Evolutionary conservation across 2,888 invertebrate species (phyloP).

Genomic region (Glaucopsyche alexis): DNA sequence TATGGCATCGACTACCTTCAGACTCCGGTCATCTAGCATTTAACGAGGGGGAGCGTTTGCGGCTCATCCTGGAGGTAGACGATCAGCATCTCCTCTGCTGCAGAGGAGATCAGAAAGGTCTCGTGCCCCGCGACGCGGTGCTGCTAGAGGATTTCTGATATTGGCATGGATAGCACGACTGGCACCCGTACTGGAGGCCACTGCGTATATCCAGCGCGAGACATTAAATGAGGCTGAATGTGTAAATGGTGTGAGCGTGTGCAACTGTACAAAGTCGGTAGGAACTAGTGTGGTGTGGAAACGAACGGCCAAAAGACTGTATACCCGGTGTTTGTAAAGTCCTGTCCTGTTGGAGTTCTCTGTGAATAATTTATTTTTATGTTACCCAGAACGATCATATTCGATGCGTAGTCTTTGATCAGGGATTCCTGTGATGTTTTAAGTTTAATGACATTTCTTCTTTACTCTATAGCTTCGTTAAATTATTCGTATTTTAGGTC

Average conservation of each 20-base stretch:
- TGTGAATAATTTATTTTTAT: conserved; percentile 47
- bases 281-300: conserved; percentile 8
- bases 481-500: conserved; percentile 23
- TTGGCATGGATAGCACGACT: conserved; percentile 68
- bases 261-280: conserved; percentile 30
- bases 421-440: conserved; percentile 38
- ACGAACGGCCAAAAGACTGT: conserved; percentile 29
- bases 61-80: conserved; percentile 87
- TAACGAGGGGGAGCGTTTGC: conserved; percentile 86
- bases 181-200: conserved; percentile 72
- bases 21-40: conserved; percentile 89
- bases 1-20: conserved; percentile 87
- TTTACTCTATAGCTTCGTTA: conserved; percentile 23
- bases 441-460: conserved; percentile 31
- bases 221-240: conserved; percentile 32
- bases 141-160: conserved; percentile 77
- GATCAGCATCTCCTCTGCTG: conserved; percentile 87
- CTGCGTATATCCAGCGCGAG: conserved; percentile 49
- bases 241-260: conserved; percentile 33
- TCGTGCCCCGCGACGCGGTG: conserved; percentile 86
- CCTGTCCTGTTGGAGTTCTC: conserved; percentile 24
- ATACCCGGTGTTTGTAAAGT: conserved; percentile 22
- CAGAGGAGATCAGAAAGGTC: conserved; percentile 86
- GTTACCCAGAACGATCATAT: conserved; percentile 47
- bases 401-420: conserved; percentile 36